Base-by-base conservation (phyloP, 2,888 invertebrate species). In the Luperina testacea region DNA sequence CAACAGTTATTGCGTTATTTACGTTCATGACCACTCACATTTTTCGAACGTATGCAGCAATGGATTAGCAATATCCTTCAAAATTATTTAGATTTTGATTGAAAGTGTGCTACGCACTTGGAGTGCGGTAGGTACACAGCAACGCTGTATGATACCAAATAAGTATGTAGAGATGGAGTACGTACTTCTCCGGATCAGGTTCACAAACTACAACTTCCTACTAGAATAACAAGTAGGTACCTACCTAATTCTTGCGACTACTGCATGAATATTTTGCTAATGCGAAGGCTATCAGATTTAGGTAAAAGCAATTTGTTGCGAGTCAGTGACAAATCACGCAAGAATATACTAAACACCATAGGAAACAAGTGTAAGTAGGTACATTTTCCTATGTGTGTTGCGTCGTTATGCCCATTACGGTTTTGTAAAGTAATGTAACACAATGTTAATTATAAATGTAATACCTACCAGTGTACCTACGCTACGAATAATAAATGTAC, bases 281-380 rank as follows among this genome's bases (percentile, higher is more conserved):
- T 7, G 27, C 1, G 38, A 76, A 77, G 59, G 59, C 42, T 61
- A 38, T 77, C 32, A 68, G 61, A 69, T 69, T 63, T 53, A n/a
- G n/a, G n/a, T n/a, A 45, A 78, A 63, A 53, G 42, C 32, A 63
- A 78, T 69, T 75, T 32, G n/a, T 57, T 69, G 20, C 20, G 68
- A 53, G 24, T 77, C 51, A 8, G 69, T 78, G 70, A 78, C 70
- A 59, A 78, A 78, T 70, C 79, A 79, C 78, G 69, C 68, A 57
- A 78, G 9, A 69, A 45, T 53, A 48, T 24, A 51, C 57, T 32
- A 57, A 57, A 67, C 20, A n/a, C 9, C 11, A 65, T 32, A 8
- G 15, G 57, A 48, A 79, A 27, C 48, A 79, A 51, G 32, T 24
- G 53, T 17, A 70, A 13, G 15, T 53, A 70, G n/a, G 32, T n/a